A percentile compares a stretch with the other conserved stretches of the same genome.
Evolutionary conservation across 1,140 invertebrate species (phyloP).

Genomic region (Drosophila teissieri): DNA sequence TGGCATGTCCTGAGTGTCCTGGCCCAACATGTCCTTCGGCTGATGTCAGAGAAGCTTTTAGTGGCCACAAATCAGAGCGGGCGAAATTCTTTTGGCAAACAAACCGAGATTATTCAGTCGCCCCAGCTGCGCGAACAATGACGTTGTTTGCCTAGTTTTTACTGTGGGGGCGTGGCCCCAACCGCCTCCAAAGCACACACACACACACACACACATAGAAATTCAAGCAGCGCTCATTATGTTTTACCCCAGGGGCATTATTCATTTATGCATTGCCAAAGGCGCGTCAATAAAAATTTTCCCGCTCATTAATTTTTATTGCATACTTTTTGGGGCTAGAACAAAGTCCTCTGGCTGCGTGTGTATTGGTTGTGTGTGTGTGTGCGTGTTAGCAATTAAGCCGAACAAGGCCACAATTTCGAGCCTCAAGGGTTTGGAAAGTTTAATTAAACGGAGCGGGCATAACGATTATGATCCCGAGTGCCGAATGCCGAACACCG

Average conservation of each 20-base stretch:
- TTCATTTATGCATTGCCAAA: conserved; percentile 69
- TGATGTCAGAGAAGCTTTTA: conserved; percentile 77
- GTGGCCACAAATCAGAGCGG: conserved; percentile 69
- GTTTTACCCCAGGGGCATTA: conserved; percentile 37
- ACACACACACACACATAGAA: conserved; percentile 3
- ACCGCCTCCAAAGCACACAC: not conserved
- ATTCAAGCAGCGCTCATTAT: conserved; percentile 43
- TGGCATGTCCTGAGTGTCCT: conserved; percentile 32
- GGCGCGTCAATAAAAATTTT: conserved; percentile 78
- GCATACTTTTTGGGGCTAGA: conserved; percentile 56
- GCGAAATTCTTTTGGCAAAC: conserved; percentile 55
- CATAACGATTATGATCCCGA: conserved; percentile 53
- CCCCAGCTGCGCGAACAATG: conserved; percentile 44
- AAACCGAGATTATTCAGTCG: conserved; percentile 44
- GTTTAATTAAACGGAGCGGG: conserved; percentile 61
- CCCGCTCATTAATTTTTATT: conserved; percentile 76
- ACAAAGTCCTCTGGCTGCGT: conserved; percentile 29
- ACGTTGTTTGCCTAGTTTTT: conserved; percentile 42
- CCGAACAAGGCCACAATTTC: conserved; percentile 48
- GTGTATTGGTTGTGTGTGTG: conserved; percentile 9
- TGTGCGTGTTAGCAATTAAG: conserved; percentile 60
- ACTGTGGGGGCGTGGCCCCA: conserved; percentile 4
- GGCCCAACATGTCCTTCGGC: conserved; percentile 50
- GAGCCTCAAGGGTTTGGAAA: conserved; percentile 48
- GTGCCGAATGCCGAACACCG: not conserved